These are phyloP conservation scores for Nomada fucata DNA, from an alignment of 2,888 invertebrate species.

Conservation along the genomic window DNA sequence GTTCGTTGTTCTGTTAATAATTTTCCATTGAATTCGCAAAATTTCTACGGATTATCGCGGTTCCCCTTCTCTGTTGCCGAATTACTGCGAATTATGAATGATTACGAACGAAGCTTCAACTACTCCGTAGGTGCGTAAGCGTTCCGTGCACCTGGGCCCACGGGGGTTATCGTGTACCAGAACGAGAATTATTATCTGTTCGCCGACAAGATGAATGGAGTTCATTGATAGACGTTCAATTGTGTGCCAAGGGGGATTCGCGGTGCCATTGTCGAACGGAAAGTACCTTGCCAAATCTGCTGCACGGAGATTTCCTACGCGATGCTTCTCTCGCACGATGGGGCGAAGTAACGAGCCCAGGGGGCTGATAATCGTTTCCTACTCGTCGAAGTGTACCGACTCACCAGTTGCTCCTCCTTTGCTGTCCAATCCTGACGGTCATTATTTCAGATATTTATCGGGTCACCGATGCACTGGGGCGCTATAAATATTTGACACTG, in stretches of 20 bases:
- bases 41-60: too few species aligned
- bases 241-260: slow-evolving; percentile 64
- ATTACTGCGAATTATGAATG: slow-evolving; percentile 13
- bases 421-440: neutral
- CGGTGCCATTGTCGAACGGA: slow-evolving; percentile 55
- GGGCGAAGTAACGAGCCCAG: slow-evolving; percentile 61
- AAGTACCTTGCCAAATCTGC: slow-evolving; percentile 80
- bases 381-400: slow-evolving; percentile 7
- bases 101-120: slow-evolving; percentile 16
- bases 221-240: slow-evolving; percentile 79
- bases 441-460: slow-evolving; percentile 14
- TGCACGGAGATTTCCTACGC: slow-evolving; percentile 80
- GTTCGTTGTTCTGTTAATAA: too few species aligned
- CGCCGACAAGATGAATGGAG: slow-evolving; percentile 77
- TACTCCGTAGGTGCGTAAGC: slow-evolving; percentile 15
- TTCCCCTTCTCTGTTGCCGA: neutral
- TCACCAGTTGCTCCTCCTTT: slow-evolving; percentile 59
- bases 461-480: neutral
- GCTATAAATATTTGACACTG: neutral
- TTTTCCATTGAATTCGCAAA: too few species aligned
- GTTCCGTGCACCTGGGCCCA: slow-evolving; percentile 56
- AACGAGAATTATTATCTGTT: slow-evolving; percentile 72
- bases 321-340: slow-evolving; percentile 64
- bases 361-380: slow-evolving; percentile 71
- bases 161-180: slow-evolving; percentile 43